A percentile compares a stretch with the other conserved stretches of the same genome.
These are phyloP conservation scores for Alloplasta piceator DNA, from an alignment of 2,888 invertebrate species.

Conservation along the genomic window DNA sequence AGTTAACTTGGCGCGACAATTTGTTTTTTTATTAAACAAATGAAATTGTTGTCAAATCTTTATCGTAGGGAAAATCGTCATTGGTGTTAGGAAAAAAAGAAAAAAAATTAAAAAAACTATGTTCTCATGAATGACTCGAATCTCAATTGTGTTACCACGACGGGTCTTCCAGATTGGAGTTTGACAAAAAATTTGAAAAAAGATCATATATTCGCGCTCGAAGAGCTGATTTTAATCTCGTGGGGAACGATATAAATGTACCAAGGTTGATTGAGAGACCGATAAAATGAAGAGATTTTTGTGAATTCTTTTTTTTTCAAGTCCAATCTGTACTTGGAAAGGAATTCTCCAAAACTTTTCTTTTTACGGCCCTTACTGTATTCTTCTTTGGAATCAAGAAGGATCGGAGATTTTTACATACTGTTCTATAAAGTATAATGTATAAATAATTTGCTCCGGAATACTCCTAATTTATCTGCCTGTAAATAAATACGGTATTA, in stretches of 20 bases:
- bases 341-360: no score
- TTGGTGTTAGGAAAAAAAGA: constrained; percentile 14
- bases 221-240: not conserved
- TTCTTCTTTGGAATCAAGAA: not conserved
- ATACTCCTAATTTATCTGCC: constrained; percentile 42
- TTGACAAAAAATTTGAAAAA: not conserved
- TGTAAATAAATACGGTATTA: constrained; percentile 66
- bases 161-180: constrained; percentile 42
- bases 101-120: constrained; percentile 9
- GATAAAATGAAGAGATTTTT: no score
- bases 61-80: not conserved
- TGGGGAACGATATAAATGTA: no score
- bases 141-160: constrained; percentile 34
- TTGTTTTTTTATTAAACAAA: constrained; percentile 2
- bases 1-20: not conserved
- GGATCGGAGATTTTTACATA: constrained; percentile 9
- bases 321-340: no score
- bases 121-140: constrained; percentile 19
- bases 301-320: no score
- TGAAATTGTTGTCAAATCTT: not conserved
- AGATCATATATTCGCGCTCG: constrained; percentile 18
- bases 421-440: constrained; percentile 4
- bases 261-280: no score
- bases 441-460: constrained; percentile 32
- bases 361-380: no score